phyloP scores from a whole-genome alignment of 2,113 vertebrate species.

The Ciconia maguari region DNA sequence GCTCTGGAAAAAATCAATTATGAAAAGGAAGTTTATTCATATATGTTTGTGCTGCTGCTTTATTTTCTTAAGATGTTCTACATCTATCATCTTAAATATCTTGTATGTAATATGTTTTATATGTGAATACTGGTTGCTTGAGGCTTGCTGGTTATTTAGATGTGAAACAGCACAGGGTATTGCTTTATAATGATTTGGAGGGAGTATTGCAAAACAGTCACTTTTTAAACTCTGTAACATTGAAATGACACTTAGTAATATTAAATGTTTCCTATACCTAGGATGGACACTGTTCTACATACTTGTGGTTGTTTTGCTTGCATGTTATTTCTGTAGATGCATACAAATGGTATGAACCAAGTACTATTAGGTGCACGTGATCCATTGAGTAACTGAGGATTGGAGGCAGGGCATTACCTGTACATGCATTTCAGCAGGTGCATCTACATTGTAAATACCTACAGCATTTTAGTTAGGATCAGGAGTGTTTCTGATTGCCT shows the following conservation, averaged over 20 bases:
- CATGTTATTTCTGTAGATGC: not conserved
- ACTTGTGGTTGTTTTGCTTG: slow-evolving; percentile 1
- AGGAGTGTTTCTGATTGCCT: not conserved
- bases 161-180: not conserved
- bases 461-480: not conserved
- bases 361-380: slow-evolving; percentile 12
- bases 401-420: not conserved
- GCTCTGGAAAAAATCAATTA: not conserved
- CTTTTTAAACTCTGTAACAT: not conserved
- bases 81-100: not conserved
- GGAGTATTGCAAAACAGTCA: not conserved
- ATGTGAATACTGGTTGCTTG: not conserved
- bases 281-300: not conserved
- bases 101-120: not conserved
- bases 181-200: not conserved
- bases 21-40: not conserved
- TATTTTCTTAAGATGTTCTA: not conserved
- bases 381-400: not conserved
- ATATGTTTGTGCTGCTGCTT: not conserved
- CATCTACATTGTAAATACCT: not conserved
- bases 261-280: not conserved
- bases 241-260: not conserved
- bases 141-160: not conserved
- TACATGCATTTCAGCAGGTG: not conserved
- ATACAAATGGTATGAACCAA: slow-evolving; percentile 26